Evolutionary conservation across 2,888 invertebrate species (phyloP).

Genomic region (Disparrhopalites patrizii): DNA sequence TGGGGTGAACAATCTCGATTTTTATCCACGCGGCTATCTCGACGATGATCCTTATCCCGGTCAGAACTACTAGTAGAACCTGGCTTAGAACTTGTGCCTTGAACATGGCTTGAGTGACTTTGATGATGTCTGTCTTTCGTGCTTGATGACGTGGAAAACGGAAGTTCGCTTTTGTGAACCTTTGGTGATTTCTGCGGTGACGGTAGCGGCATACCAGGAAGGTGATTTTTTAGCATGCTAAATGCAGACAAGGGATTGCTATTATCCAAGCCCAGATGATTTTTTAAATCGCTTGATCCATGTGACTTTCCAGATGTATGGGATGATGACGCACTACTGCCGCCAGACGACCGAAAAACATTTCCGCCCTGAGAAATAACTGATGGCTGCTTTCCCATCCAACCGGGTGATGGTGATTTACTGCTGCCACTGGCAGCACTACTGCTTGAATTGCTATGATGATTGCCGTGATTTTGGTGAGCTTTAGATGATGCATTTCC

Average conservation of each 20-base stretch:
- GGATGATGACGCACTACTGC: neutral
- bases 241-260: neutral
- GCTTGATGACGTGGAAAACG: constrained; percentile 1
- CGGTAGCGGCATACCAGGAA: neutral
- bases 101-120: constrained; percentile 9
- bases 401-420: neutral
- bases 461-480: constrained; percentile 20
- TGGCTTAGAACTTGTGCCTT: constrained; percentile 11
- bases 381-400: constrained; percentile 1
- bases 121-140: constrained; percentile 11
- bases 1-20: constrained; percentile 8
- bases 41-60: neutral
- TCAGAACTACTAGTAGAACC: neutral
- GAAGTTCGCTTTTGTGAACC: constrained; percentile 6
- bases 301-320: constrained; percentile 6
- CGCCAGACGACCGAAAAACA: neutral
- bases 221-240: neutral
- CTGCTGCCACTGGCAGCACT: neutral
- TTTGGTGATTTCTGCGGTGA: constrained; percentile 6
- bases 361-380: neutral
- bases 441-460: constrained; percentile 13
- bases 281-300: constrained; percentile 8
- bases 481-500: neutral
- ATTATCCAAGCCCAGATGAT: neutral
- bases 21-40: neutral